A percentile compares a stretch with the other conserved stretches of the same genome.
phyloP scores from a whole-genome alignment of 2,113 vertebrate species.

The Pionites leucogaster region DNA sequence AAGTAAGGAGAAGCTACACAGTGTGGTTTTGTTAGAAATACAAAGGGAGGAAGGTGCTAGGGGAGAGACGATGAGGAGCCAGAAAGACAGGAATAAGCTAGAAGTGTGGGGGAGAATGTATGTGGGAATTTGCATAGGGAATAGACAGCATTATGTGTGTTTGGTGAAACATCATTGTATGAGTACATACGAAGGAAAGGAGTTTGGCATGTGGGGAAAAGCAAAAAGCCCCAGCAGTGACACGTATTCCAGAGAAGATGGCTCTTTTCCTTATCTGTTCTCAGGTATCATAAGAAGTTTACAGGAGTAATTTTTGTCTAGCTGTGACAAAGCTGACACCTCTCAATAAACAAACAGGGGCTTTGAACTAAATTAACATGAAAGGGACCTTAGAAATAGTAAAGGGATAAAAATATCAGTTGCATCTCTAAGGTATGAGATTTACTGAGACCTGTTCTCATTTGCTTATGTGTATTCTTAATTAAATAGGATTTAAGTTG shows the following conservation, averaged over 20 bases:
- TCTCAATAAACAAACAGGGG: not conserved
- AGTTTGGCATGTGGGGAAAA: not conserved
- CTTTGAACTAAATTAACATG: not conserved
- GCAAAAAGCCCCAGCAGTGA: not conserved
- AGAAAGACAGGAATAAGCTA: not conserved
- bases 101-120: not conserved
- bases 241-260: not conserved
- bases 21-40: not conserved
- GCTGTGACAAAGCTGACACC: not conserved
- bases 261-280: not conserved
- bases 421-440: not conserved
- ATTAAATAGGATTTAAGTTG: not conserved
- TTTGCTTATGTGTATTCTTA: not conserved
- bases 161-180: not conserved
- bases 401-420: not conserved
- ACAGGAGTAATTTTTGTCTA: not conserved
- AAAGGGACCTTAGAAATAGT: not conserved
- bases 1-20: not conserved
- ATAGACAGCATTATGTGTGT: fast-evolving
- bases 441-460: not conserved
- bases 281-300: not conserved
- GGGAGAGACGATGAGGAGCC: not conserved
- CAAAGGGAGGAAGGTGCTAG: not conserved
- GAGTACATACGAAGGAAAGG: not conserved
- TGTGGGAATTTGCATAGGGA: not conserved